Evolutionary conservation across 53 echinoderm and acorn worm species (phyloP).

Genomic region (Astropecten irregularis): DNA sequence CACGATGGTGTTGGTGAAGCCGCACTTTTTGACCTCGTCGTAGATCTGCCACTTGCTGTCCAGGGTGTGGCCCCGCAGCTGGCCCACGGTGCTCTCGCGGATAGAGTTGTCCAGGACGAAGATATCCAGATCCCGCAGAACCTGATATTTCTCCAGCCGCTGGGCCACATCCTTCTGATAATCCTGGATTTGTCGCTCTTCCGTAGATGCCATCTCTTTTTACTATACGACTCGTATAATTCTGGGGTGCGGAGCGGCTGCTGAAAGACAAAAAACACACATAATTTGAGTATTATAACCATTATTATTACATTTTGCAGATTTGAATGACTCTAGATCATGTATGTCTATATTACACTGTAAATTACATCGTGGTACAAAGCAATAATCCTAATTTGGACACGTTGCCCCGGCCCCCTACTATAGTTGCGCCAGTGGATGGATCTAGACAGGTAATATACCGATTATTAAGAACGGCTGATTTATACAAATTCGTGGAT

Average conservation of each 20-base stretch:
- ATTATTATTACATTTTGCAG: background rate
- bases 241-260: background rate
- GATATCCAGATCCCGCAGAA: slow-evolving; percentile 40
- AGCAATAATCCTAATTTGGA: too few species aligned
- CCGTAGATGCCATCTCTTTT: background rate
- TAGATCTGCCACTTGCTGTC: slow-evolving; percentile 71
- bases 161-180: slow-evolving; percentile 28
- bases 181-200: background rate
- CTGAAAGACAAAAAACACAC: background rate
- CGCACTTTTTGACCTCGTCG: slow-evolving; percentile 66
- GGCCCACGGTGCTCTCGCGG: too few species aligned
- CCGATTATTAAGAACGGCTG: too few species aligned
- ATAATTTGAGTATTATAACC: background rate
- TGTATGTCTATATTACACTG: background rate
- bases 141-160: slow-evolving; percentile 32
- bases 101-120: slow-evolving; percentile 67
- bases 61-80: slow-evolving; percentile 64
- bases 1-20: slow-evolving; percentile 63
- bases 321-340: background rate
- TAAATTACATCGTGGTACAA: background rate
- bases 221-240: too few species aligned
- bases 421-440: too few species aligned
- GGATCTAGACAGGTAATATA: too few species aligned
- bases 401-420: too few species aligned
- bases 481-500: too few species aligned